Percentiles rank a stretch among this genome's conserved stretches.
These are phyloP conservation scores for Apomyelois bistriatella DNA, from an alignment of 2,888 invertebrate genomes.

Conservation along the genomic window DNA sequence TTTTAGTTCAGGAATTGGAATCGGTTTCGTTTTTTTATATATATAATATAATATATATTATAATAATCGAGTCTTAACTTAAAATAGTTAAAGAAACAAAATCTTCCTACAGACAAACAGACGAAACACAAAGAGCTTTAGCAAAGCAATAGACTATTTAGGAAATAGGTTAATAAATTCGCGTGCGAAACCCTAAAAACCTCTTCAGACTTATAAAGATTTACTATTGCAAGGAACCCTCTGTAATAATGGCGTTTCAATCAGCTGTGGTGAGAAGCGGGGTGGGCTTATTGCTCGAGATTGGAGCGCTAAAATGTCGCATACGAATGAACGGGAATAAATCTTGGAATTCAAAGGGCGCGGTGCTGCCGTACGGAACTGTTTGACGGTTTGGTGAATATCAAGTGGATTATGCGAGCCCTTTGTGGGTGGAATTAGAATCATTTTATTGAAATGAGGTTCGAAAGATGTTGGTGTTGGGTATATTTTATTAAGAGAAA, in stretches of 20 bases:
- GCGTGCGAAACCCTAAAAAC: slow-evolving; percentile 52
- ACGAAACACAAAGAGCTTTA: too few relatives aligned
- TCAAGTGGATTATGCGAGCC: slow-evolving; percentile 1
- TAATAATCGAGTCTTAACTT: too few relatives aligned
- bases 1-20: too few relatives aligned
- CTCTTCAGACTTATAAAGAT: slow-evolving; percentile 57
- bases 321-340: slow-evolving; percentile 10
- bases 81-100: too few relatives aligned
- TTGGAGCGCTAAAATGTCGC: slow-evolving; percentile 25
- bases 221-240: slow-evolving; percentile 54
- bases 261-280: slow-evolving; percentile 45
- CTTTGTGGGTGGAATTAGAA: neutral
- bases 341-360: slow-evolving; percentile 3
- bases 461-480: neutral
- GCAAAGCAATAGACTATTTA: too few relatives aligned
- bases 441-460: neutral
- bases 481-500: too few relatives aligned
- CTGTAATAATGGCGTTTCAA: slow-evolving; percentile 77
- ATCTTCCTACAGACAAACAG: too few relatives aligned
- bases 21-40: too few relatives aligned
- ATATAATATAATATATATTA: too few relatives aligned
- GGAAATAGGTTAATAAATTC: too few relatives aligned
- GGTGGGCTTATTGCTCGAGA: slow-evolving; percentile 25
- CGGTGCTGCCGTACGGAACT: neutral
- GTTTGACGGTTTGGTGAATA: slow-evolving; percentile 6